Evolutionary conservation across 2,113 vertebrate species (phyloP).

Genomic region (Lepus timidus): DNA sequence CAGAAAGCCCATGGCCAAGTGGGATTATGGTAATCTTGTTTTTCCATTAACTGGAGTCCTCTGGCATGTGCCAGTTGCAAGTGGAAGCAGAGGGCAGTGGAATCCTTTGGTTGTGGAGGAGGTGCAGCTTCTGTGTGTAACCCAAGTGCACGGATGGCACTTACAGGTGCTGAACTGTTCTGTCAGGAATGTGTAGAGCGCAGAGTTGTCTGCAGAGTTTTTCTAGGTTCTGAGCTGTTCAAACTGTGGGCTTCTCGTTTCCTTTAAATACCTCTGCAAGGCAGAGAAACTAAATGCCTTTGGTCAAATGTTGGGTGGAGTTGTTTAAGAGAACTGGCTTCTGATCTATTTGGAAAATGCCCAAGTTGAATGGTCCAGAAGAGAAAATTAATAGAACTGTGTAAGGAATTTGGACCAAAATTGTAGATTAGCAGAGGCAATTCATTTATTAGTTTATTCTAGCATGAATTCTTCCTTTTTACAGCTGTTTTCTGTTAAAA

Average conservation of each 20-base stretch:
- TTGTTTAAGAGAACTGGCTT: background rate
- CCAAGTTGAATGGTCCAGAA: conserved; percentile 15
- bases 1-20: no score
- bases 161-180: background rate
- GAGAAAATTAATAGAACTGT: conserved; percentile 1
- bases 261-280: background rate
- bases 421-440: conserved; percentile 28
- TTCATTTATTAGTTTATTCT: background rate
- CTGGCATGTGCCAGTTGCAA: background rate
- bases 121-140: background rate
- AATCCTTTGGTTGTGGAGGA: background rate
- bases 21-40: no score
- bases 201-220: background rate
- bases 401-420: background rate
- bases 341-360: background rate
- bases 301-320: background rate
- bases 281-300: background rate
- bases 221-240: background rate
- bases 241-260: background rate
- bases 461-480: background rate
- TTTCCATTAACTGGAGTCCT: no score
- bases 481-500: background rate
- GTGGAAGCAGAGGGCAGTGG: background rate
- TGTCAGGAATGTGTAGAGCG: background rate
- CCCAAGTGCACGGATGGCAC: background rate